Base-by-base conservation (phyloP, 2,113 vertebrate genomes). In the Toxostoma redivivum region DNA sequence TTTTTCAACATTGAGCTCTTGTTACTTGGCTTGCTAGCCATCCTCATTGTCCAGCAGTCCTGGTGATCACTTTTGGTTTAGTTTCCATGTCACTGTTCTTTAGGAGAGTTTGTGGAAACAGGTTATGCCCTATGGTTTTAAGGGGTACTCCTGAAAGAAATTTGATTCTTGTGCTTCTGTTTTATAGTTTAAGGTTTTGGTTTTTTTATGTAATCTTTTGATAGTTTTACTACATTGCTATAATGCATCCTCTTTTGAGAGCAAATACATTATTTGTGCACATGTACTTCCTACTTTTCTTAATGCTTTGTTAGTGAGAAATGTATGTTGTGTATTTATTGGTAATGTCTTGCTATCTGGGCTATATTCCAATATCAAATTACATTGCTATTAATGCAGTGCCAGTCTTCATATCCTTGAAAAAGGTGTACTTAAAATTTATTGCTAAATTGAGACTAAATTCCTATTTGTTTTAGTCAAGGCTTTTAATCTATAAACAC, bases 401-500 rank as follows among this genome's bases (percentile, higher is more conserved):
- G 47, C 50, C 66, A 54, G 45, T 91, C 54, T 80, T 85, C 3
- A 1, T 87, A 27, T 71, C 69, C 73, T 90, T 89, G 57, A 61
- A 91, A 67, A 71, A 88, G 8, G 24, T 88, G 61, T 57, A 70
- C 51, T 90, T 95, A 70, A 70, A 86, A 42, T 78, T 82, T 2
- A 0, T 64, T 81, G 85, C 72, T 96, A 92, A 91, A 94, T 83
- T 83, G 76, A 94, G 67, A 74, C n/a, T 72, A 94, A 74, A 48
- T 83, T 93, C 44, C 47, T 67, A 30, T 92, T 80, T 93, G 81
- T 77, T 91, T 92, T 80, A 88, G 58, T 70, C 74, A 77, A 93
- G 71, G 85, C 79, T 96, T 95, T 96, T 94, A 93, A 90, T 95
- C 45, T 91, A 31, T 77, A 86, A 92, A 51, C 73, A 88, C 33